Percentiles rank a stretch among this genome's conserved stretches.
Evolutionary conservation across 2,113 vertebrate species (phyloP).

Genomic region (Pelodiscus sinensis): DNA sequence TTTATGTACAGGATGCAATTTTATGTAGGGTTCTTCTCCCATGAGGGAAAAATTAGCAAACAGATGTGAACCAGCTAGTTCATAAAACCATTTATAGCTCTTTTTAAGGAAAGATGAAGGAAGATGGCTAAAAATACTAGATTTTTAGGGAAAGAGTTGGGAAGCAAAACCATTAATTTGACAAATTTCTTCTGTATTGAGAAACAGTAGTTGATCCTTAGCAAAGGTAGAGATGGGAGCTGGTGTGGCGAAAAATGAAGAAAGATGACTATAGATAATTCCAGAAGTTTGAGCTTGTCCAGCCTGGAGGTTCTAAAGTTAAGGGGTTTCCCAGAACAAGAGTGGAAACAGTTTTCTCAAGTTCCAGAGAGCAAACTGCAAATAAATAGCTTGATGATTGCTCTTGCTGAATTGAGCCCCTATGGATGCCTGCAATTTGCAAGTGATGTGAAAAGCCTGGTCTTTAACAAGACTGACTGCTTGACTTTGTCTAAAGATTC

Average conservation of each 20-base stretch:
- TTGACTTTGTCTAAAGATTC: slow-evolving; percentile 52
- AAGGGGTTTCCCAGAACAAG: slow-evolving; percentile 50
- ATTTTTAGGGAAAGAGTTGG: not conserved
- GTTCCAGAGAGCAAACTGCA: slow-evolving; percentile 41
- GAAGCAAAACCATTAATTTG: slow-evolving; percentile 14
- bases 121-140: not conserved
- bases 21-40: not conserved
- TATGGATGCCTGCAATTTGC: slow-evolving; percentile 38
- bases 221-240: not conserved
- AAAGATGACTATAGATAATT: slow-evolving; percentile 44
- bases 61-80: not conserved
- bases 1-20: not conserved
- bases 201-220: slow-evolving; percentile 18
- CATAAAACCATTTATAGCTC: not conserved
- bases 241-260: not conserved
- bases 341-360: slow-evolving; percentile 42
- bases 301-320: slow-evolving; percentile 42
- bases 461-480: slow-evolving; percentile 40
- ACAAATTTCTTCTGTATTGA: slow-evolving; percentile 16
- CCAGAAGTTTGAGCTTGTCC: slow-evolving; percentile 54
- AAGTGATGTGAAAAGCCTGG: not conserved
- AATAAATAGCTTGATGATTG: slow-evolving; percentile 67
- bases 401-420: slow-evolving; percentile 46
- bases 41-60: not conserved
- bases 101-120: not conserved